Conservation (phyloP, 2,888 invertebrate species). For the Callosobruchus maculatus region DNA sequence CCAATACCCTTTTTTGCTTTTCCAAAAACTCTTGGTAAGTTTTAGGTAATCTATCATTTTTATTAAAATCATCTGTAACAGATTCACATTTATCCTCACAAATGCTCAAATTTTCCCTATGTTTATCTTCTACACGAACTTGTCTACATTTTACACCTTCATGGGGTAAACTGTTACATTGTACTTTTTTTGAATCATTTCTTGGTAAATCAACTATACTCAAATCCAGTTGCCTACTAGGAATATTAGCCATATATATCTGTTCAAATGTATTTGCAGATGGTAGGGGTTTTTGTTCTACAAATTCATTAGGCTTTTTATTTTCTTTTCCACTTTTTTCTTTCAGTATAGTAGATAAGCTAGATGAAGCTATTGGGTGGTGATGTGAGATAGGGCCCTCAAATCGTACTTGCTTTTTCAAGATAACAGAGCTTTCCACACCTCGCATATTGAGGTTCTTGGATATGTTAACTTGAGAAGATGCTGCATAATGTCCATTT, state of each 20-base stretch:
- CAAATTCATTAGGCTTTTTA: background rate
- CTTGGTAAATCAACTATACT: slow-evolving; percentile 40
- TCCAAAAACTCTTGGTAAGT: slow-evolving; percentile 6
- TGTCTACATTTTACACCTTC: background rate
- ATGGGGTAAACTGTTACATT: background rate
- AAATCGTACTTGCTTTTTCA: slow-evolving; percentile 45
- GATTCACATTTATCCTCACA: background rate
- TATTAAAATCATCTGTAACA: background rate
- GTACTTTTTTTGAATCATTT: slow-evolving; percentile 5
- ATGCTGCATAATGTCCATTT: background rate
- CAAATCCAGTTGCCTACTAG: slow-evolving; percentile 44
- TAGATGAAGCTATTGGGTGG: slow-evolving; percentile 2
- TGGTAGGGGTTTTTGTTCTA: background rate
- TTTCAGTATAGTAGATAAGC: background rate
- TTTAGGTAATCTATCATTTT: background rate
- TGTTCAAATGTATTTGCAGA: slow-evolving; percentile 33
- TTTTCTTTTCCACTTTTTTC: background rate
- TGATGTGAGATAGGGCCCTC: slow-evolving; percentile 31
- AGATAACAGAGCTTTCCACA: background rate
- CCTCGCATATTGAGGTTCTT: slow-evolving; percentile 2
- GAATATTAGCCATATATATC: slow-evolving; percentile 46
- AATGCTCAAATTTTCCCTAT: slow-evolving; percentile 4
- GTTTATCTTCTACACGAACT: background rate
- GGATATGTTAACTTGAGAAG: background rate
- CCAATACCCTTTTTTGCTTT: slow-evolving; percentile 18